Conservation (phyloP, 2,113 vertebrate species). For the Megalops atlanticus region DNA sequence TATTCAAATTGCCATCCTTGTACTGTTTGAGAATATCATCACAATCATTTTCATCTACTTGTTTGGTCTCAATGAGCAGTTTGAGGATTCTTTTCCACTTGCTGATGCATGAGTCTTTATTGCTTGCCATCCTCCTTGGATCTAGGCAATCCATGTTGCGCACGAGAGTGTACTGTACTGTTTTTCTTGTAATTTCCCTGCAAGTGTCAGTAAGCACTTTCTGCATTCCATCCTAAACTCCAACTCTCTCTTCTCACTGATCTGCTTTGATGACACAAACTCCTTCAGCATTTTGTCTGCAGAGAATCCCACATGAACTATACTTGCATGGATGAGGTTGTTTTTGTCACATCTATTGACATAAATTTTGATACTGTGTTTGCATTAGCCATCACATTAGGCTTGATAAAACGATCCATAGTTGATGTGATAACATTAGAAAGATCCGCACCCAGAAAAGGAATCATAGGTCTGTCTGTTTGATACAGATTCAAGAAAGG, state of each 20-base stretch:
- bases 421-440: background rate
- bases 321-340: background rate
- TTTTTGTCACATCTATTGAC: constrained; percentile 1
- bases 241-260: background rate
- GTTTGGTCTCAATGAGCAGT: too few relatives aligned
- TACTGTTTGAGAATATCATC: too few relatives aligned
- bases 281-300: background rate
- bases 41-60: too few relatives aligned
- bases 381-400: background rate
- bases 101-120: too few relatives aligned
- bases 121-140: too few relatives aligned
- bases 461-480: constrained; percentile 20
- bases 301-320: background rate
- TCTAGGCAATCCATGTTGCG: background rate
- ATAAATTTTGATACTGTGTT: background rate
- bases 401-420: constrained; percentile 7
- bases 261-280: background rate
- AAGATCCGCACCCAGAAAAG: background rate
- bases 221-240: background rate
- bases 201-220: background rate
- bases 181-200: background rate
- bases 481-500: background rate
- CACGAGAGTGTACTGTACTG: background rate
- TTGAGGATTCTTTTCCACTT: too few relatives aligned
- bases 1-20: too few relatives aligned